Conservation (phyloP, 2,888 invertebrate species). For the Cetonia aurata region DNA sequence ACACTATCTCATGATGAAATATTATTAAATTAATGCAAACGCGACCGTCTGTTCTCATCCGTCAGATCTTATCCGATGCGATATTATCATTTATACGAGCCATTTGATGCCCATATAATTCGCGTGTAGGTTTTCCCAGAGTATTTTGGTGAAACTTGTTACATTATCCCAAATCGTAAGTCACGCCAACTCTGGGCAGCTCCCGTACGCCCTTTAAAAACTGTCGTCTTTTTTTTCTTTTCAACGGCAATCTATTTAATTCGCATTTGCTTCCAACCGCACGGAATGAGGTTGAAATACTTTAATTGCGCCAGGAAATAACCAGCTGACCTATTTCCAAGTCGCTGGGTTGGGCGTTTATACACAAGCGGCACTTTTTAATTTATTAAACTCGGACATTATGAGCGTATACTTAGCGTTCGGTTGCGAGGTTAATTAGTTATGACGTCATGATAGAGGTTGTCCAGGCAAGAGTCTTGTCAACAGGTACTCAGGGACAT, state of each 20-base stretch:
- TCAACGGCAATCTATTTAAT: conserved; percentile 28
- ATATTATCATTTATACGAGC: too few relatives aligned
- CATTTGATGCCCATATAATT: not conserved
- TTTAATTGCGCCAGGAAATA: conserved; percentile 8
- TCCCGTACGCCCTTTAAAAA: conserved; percentile 13
- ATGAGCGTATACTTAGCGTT: too few relatives aligned
- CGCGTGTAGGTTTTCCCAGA: conserved; percentile 1
- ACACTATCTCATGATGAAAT: too few relatives aligned
- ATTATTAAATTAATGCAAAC: too few relatives aligned
- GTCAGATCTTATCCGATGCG: too few relatives aligned
- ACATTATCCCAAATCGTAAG: conserved; percentile 22
- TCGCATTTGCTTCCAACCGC: not conserved
- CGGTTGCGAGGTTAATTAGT: too few relatives aligned
- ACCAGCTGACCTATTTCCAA: conserved; percentile 21
- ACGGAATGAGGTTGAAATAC: conserved; percentile 17
- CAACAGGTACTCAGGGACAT: too few relatives aligned
- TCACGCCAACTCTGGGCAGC: conserved; percentile 32
- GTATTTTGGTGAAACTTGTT: conserved; percentile 17
- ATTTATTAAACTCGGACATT: not conserved
- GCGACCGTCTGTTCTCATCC: too few relatives aligned
- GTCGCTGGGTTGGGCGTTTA: conserved; percentile 13
- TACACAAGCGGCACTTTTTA: conserved; percentile 10
- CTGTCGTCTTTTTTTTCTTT: not conserved
- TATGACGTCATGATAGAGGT: too few relatives aligned
- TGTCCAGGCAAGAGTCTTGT: too few relatives aligned